Conservation (phyloP, 2,797 vertebrate genomes). For the Valencia hispanica region DNA sequence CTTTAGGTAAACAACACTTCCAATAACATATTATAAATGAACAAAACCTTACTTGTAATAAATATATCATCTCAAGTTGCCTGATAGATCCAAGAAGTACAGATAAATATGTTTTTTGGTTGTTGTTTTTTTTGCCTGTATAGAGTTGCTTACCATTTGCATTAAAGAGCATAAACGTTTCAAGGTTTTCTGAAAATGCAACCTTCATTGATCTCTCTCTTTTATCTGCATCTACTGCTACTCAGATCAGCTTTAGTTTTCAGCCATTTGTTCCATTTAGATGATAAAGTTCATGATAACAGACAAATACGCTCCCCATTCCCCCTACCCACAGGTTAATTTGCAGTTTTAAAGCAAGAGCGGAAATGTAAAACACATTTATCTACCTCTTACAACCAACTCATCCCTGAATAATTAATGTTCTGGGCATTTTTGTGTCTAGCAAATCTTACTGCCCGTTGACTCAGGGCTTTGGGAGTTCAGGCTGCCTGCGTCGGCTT, state of each 20-base stretch:
- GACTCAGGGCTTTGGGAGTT: slow-evolving; percentile 30
- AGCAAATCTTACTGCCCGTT: slow-evolving; percentile 56
- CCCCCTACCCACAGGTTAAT: slow-evolving; percentile 44
- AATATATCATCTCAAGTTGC: neutral
- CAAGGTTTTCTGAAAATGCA: neutral
- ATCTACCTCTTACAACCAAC: slow-evolving; percentile 61
- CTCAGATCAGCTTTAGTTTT: slow-evolving; percentile 40
- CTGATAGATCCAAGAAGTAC: neutral
- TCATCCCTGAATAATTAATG: slow-evolving; percentile 75
- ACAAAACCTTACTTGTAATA: neutral
- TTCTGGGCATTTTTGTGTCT: slow-evolving; percentile 48
- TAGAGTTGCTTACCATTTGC: neutral
- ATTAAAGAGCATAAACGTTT: neutral
- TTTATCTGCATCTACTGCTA: slow-evolving; percentile 1
- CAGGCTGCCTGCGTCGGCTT: neutral
- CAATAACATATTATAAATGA: neutral
- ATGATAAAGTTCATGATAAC: slow-evolving; percentile 70
- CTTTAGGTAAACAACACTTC: too few species aligned
- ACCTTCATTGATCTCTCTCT: neutral
- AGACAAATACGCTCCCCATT: slow-evolving; percentile 29
- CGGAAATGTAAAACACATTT: slow-evolving; percentile 70
- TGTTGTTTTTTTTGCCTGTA: too few species aligned
- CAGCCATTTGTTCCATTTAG: slow-evolving; percentile 27
- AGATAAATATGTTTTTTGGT: neutral
- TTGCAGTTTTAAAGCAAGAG: slow-evolving; percentile 50